Evolutionary conservation across 2,797 vertebrate genomes (phyloP).

Genomic region (Semaprochilodus insignis): DNA sequence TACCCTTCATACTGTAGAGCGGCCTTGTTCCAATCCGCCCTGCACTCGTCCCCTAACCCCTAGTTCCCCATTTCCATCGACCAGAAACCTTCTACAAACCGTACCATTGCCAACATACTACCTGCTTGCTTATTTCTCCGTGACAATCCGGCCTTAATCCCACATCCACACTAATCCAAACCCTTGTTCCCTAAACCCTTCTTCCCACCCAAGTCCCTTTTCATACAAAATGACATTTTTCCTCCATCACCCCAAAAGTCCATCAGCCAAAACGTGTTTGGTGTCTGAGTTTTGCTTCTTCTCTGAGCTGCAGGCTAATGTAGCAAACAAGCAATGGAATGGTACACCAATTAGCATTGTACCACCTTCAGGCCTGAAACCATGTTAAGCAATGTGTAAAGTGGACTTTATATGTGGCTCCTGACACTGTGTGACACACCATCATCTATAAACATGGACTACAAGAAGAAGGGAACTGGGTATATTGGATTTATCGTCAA

Average conservation of each 20-base stretch:
- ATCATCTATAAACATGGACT: background rate
- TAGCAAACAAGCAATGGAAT: background rate
- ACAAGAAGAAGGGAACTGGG: background rate
- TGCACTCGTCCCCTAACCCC: background rate
- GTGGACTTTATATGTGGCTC: background rate
- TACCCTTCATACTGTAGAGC: conserved; percentile 87
- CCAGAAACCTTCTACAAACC: background rate
- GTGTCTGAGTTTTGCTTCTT: background rate
- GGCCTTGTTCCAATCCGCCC: background rate
- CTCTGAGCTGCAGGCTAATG: background rate
- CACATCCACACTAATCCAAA: background rate
- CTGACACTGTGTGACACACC: background rate
- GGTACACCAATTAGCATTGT: background rate
- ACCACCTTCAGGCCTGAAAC: background rate
- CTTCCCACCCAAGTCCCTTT: background rate
- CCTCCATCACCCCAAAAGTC: too few species aligned
- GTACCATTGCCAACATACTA: background rate
- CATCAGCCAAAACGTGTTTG: background rate
- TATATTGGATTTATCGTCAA: background rate
- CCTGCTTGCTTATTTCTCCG: background rate
- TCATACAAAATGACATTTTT: too few species aligned
- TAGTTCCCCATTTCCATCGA: background rate
- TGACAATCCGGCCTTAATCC: background rate
- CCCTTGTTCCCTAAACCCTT: background rate
- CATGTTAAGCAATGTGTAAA: background rate